Evolutionary conservation across 2,888 invertebrate genomes (phyloP).

Genomic region (Drosophila paramelanica): DNA sequence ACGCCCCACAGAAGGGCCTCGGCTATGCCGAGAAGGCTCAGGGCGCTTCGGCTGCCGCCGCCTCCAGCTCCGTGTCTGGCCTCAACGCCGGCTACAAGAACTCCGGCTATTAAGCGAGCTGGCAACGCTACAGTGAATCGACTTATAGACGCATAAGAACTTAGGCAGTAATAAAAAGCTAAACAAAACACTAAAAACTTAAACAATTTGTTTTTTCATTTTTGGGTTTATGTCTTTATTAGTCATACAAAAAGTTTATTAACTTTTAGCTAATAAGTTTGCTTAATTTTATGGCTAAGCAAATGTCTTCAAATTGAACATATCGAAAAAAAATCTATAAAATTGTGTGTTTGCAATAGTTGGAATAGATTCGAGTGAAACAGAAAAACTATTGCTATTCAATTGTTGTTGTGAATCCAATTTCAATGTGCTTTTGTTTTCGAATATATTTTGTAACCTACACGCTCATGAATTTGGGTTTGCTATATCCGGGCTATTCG

Average conservation of each 20-base stretch:
- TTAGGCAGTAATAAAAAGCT: conserved; percentile 48
- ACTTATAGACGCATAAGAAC: conserved; percentile 27
- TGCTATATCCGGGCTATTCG: background rate
- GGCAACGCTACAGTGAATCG: conserved; percentile 34
- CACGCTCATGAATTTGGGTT: background rate
- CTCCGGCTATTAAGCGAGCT: conserved; percentile 40
- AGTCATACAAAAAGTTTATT: background rate
- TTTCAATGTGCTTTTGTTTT: background rate
- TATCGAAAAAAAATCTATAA: no score
- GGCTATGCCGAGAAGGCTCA: conserved; percentile 48
- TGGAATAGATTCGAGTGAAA: no score
- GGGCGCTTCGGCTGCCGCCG: conserved; percentile 71
- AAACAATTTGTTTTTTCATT: conserved; percentile 3
- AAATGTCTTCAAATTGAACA: no score
- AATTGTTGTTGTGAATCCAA: background rate
- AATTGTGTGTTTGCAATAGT: no score
- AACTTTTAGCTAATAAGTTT: background rate
- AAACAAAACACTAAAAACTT: conserved; percentile 19
- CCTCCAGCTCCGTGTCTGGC: conserved; percentile 64
- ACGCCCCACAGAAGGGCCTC: conserved; percentile 26
- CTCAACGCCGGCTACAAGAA: conserved; percentile 21
- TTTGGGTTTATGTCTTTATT: background rate
- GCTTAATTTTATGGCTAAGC: background rate
- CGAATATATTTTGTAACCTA: background rate
- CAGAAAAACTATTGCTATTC: no score